phyloP scores from a whole-genome alignment of 2,113 vertebrate species.

The Rissa tridactyla region DNA sequence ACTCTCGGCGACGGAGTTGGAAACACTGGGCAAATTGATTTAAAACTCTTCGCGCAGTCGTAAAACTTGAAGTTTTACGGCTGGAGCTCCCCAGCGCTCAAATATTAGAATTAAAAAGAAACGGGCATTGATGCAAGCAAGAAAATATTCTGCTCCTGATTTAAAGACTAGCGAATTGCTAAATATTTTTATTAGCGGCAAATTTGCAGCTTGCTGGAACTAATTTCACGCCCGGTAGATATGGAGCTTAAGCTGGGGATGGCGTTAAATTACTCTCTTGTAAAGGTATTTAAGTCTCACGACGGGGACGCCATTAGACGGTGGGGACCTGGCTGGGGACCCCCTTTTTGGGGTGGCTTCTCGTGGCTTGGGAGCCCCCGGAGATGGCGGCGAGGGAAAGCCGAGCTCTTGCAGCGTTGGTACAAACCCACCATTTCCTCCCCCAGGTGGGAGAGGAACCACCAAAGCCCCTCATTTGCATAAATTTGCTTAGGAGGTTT shows the following conservation, averaged over 20 bases:
- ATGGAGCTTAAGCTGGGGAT: constrained; percentile 78
- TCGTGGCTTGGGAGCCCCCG: rapidly evolving
- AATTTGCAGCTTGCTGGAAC: constrained; percentile 84
- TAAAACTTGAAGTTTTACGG: constrained; percentile 20
- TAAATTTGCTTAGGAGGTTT: not conserved
- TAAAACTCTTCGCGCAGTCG: not conserved
- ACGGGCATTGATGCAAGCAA: constrained; percentile 70
- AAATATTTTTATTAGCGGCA: constrained; percentile 86
- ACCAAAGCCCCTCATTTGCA: not conserved
- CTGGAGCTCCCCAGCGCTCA: constrained; percentile 4
- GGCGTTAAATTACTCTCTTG: constrained; percentile 81
- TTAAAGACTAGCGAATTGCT: constrained; percentile 80
- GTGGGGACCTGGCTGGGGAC: not conserved
- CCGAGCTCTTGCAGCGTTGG: rapidly evolving
- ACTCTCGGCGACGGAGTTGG: rapidly evolving
- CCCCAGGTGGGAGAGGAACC: rapidly evolving
- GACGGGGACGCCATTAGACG: constrained; percentile 9
- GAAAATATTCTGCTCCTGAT: constrained; percentile 75
- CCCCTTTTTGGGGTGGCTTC: not conserved
- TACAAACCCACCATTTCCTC: not conserved
- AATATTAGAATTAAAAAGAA: constrained; percentile 71
- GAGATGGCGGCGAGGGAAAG: no score
- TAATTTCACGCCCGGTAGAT: constrained; percentile 84
- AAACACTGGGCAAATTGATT: not conserved
- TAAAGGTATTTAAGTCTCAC: constrained; percentile 37